Percentiles rank a stretch among this genome's conserved stretches.
Evolutionary conservation across 2,113 vertebrate species (phyloP).

Genomic region (Chionis minor): DNA sequence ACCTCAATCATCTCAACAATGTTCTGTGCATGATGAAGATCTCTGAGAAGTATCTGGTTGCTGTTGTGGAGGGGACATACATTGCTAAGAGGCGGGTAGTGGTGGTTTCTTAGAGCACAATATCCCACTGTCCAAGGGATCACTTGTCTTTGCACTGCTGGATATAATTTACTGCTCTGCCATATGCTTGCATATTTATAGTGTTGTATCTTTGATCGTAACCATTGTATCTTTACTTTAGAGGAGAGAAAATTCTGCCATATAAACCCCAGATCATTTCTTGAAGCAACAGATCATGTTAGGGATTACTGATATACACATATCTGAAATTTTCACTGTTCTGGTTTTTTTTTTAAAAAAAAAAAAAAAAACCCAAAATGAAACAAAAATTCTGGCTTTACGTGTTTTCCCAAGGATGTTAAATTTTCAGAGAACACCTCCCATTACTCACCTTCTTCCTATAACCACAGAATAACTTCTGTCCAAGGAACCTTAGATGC

Average conservation of each 20-base stretch:
- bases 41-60: background rate
- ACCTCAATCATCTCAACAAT: background rate
- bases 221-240: background rate
- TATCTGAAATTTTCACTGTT: background rate
- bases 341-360: background rate
- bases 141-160: background rate
- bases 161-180: background rate
- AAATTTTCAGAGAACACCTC: background rate
- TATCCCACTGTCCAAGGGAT: background rate
- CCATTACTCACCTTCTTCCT: background rate
- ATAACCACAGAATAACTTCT: background rate
- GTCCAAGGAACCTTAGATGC: background rate
- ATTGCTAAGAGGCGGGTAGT: background rate
- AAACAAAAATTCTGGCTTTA: background rate
- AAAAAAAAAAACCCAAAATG: background rate
- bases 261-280: background rate
- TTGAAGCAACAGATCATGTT: background rate
- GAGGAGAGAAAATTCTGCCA: background rate
- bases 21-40: background rate
- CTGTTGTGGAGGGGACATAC: background rate
- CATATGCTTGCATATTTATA: conserved; percentile 13
- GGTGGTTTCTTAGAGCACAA: background rate
- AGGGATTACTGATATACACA: background rate
- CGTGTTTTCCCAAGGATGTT: background rate
- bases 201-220: background rate